Evolutionary conservation across 2,888 invertebrate species (phyloP).

Genomic region (Epirrita christyi): DNA sequence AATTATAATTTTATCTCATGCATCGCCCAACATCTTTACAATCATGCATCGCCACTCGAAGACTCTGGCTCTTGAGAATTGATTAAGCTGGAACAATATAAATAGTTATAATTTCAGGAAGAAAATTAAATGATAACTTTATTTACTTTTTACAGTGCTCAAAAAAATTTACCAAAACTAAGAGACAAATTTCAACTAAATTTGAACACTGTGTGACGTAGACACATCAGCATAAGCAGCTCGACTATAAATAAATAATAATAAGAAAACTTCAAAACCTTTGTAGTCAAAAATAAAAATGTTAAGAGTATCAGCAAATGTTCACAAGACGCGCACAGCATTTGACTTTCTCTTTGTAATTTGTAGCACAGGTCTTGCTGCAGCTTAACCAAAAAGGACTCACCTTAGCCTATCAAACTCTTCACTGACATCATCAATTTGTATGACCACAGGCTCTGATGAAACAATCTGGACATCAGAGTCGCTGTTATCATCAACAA

Average conservation of each 20-base stretch:
- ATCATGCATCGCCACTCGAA: conserved; percentile 16
- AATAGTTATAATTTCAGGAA: neutral
- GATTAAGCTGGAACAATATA: conserved; percentile 26
- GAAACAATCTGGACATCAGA: conserved; percentile 30
- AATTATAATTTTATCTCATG: neutral
- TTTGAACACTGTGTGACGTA: no score
- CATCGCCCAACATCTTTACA: neutral
- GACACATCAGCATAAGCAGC: no score
- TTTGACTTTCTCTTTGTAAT: no score
- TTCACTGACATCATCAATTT: conserved; percentile 40
- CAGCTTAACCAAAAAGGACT: conserved; percentile 1
- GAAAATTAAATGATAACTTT: neutral
- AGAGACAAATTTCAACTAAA: no score
- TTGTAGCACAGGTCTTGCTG: no score
- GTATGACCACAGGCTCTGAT: conserved; percentile 32
- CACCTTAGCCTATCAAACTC: conserved; percentile 36
- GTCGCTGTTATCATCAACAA: conserved; percentile 45
- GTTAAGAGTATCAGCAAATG: no score
- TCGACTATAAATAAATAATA: no score
- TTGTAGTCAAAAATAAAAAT: no score
- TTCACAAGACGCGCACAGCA: no score
- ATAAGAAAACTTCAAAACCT: no score
- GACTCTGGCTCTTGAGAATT: conserved; percentile 25
- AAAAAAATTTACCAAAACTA: no score
- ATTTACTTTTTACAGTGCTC: no score